These are phyloP conservation scores for Carcina quercana DNA, from an alignment of 2,888 invertebrate species.

Conservation along the genomic window DNA sequence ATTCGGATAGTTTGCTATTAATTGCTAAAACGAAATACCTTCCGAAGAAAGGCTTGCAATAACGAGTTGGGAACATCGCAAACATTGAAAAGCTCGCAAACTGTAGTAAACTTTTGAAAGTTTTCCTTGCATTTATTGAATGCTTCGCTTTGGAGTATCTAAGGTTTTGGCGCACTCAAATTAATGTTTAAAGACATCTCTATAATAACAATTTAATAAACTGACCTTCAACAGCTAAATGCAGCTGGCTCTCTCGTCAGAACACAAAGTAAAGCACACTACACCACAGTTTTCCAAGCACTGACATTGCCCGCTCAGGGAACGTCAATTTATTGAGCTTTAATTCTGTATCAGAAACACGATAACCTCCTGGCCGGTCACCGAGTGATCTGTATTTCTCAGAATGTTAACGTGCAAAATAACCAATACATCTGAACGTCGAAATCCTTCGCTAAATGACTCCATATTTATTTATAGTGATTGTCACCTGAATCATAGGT, in stretches of 20 bases:
- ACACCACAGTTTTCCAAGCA: conserved; percentile 27
- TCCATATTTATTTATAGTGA: conserved; percentile 34
- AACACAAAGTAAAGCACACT: conserved; percentile 21
- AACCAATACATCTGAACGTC: conserved; percentile 19
- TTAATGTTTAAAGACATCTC: no score
- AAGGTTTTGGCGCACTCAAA: no score
- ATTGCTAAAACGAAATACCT: no score
- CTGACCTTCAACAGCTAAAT: conserved; percentile 21
- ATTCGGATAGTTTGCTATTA: no score
- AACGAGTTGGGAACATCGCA: no score
- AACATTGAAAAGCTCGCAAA: no score
- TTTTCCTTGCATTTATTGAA: no score
- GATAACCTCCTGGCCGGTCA: conserved; percentile 58
- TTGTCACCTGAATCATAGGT: conserved; percentile 24
- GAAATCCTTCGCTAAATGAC: conserved; percentile 34
- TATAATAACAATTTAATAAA: conserved; percentile 10
- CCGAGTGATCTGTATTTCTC: conserved; percentile 51
- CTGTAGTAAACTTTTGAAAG: no score
- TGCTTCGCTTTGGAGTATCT: no score
- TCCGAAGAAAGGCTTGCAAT: no score
- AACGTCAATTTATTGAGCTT: conserved; percentile 57
- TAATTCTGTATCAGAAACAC: conserved; percentile 41
- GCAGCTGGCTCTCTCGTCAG: conserved; percentile 16
- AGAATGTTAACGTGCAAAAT: conserved; percentile 51
- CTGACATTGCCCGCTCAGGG: conserved; percentile 42